Evolutionary conservation across 2,113 vertebrate genomes (phyloP).

Genomic region (Tiliqua scincoides): DNA sequence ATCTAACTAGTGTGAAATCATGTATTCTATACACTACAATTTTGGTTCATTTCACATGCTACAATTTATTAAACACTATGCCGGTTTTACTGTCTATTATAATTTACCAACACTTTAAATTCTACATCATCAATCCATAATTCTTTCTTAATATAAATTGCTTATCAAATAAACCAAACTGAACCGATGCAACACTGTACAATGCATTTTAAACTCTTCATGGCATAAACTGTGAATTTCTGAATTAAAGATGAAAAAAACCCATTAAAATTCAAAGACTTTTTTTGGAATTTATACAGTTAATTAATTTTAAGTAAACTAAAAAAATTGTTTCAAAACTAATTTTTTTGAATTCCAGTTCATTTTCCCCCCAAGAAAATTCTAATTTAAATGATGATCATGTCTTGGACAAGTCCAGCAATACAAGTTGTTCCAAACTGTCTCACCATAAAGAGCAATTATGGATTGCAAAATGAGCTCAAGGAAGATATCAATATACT

Average conservation of each 20-base stretch:
- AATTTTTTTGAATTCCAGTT: neutral
- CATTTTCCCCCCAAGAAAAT: neutral
- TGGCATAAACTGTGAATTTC: neutral
- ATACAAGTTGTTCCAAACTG: neutral
- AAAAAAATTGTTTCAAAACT: neutral
- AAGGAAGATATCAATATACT: neutral
- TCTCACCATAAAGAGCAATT: neutral
- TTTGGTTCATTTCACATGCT: neutral
- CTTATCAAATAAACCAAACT: neutral
- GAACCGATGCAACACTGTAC: neutral
- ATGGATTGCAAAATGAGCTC: neutral
- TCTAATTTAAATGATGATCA: neutral
- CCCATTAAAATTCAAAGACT: neutral
- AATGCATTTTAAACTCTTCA: neutral
- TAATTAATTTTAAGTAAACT: neutral
- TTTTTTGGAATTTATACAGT: neutral
- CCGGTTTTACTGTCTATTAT: neutral
- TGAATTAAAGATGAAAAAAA: neutral
- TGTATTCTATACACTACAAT: neutral
- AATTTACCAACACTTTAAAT: neutral
- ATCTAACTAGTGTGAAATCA: neutral
- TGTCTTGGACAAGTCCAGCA: too few relatives aligned
- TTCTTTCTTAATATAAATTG: neutral
- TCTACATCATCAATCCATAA: neutral
- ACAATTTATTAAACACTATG: neutral